Conservation (phyloP, 2,888 invertebrate species). For the Nowickia ferox region DNA sequence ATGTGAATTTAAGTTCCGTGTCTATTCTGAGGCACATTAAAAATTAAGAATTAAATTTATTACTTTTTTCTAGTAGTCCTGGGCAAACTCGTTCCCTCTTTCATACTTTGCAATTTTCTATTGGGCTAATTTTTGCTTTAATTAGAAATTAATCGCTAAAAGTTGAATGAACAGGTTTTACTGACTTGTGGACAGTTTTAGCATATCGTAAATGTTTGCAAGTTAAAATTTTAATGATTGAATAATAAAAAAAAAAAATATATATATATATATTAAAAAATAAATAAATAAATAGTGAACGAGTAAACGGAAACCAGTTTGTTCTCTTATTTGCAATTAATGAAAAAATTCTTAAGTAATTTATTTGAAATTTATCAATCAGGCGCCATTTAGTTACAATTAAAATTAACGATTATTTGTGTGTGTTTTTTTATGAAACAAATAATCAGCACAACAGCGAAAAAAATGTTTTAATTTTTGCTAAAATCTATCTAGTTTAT, state of each 20-base stretch:
- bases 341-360: slow-evolving; percentile 60
- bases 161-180: slow-evolving; percentile 49
- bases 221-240: slow-evolving; percentile 38
- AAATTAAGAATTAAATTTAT: no score
- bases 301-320: slow-evolving; percentile 25
- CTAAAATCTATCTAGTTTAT: no score
- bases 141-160: slow-evolving; percentile 11
- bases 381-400: slow-evolving; percentile 53
- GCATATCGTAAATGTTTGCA: neutral
- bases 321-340: slow-evolving; percentile 1
- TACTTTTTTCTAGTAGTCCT: neutral
- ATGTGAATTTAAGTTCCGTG: no score
- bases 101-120: slow-evolving; percentile 7
- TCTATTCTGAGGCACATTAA: no score
- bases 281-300: neutral
- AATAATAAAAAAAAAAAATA: slow-evolving; percentile 36
- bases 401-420: neutral
- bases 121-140: neutral
- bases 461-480: no score
- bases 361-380: slow-evolving; percentile 38
- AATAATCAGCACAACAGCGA: no score
- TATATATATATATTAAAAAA: neutral
- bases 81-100: neutral
- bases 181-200: slow-evolving; percentile 54
- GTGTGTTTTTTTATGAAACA: neutral